These are phyloP conservation scores for Eucidaris tribuloides DNA, from an alignment of 35 echinoderm and acorn worm species.

Conservation along the genomic window DNA sequence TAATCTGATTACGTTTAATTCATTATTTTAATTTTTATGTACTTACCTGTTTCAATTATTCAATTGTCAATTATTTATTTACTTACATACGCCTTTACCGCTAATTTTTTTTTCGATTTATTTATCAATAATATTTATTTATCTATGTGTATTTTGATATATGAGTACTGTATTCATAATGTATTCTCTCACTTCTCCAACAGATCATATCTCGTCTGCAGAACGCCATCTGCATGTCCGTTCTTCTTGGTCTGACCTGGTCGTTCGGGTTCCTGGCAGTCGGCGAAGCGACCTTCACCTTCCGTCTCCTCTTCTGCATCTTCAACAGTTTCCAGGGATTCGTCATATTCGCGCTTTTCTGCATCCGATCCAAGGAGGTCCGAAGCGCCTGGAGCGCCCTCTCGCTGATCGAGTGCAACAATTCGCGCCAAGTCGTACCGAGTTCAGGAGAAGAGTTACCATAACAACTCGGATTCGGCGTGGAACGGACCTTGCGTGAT, in stretches of 20 bases:
- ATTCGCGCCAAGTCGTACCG: constrained; percentile 9
- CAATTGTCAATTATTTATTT: too few species aligned
- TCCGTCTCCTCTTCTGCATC: constrained; percentile 85
- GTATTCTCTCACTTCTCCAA: too few species aligned
- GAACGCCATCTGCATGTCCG: constrained; percentile 78
- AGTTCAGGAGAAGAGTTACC: constrained; percentile 22
- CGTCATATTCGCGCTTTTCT: constrained; percentile 10
- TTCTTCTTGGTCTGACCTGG: constrained; percentile 81
- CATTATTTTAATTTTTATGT: too few species aligned
- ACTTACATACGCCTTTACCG: too few species aligned
- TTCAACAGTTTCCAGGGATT: constrained; percentile 77
- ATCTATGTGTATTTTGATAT: too few species aligned
- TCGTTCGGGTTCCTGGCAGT: constrained; percentile 72
- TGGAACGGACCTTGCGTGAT: constrained; percentile 22
- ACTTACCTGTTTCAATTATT: too few species aligned
- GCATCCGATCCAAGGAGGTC: constrained; percentile 23
- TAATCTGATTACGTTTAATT: too few species aligned
- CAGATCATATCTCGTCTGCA: constrained; percentile 55
- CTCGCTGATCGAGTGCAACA: constrained; percentile 26
- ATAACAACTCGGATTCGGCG: neutral
- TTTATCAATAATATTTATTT: too few species aligned
- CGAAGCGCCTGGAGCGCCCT: neutral
- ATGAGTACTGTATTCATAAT: too few species aligned
- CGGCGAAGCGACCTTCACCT: constrained; percentile 29
- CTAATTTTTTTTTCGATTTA: too few species aligned